These are phyloP conservation scores for Gracilinanus agilis DNA, from an alignment of 2,113 vertebrate species.

Conservation along the genomic window DNA sequence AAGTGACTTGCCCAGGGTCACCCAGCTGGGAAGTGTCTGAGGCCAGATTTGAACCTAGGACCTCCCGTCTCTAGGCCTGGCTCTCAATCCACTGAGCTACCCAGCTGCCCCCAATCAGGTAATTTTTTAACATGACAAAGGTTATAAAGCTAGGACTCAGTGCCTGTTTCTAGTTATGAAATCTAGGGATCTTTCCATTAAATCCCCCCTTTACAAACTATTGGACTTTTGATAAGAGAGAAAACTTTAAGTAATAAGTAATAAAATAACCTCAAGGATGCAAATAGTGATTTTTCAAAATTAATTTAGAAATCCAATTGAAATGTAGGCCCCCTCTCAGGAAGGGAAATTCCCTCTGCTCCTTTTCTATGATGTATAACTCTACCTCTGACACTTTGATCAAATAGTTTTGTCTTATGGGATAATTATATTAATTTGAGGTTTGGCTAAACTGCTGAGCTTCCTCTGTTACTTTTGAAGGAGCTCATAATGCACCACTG, in stretches of 20 bases:
- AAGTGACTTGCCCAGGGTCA: too few relatives aligned
- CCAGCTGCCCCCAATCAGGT: too few relatives aligned
- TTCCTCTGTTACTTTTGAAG: background rate
- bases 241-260: background rate
- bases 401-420: background rate
- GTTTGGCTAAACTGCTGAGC: background rate
- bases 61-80: too few relatives aligned
- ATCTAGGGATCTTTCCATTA: background rate
- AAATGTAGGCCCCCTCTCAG: background rate
- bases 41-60: too few relatives aligned
- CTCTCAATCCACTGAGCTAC: too few relatives aligned
- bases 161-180: background rate
- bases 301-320: background rate
- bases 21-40: too few relatives aligned
- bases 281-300: slow-evolving; percentile 1
- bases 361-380: background rate
- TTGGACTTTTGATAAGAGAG: background rate
- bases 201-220: background rate
- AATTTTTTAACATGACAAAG: background rate
- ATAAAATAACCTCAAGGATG: background rate
- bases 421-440: background rate
- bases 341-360: background rate
- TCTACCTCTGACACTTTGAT: background rate
- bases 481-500: background rate
- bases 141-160: background rate